Evolutionary conservation across 2,888 invertebrate species (phyloP), one percentile per base, ranked within the genome.

Genomic region (Cheilosia soror): DNA sequence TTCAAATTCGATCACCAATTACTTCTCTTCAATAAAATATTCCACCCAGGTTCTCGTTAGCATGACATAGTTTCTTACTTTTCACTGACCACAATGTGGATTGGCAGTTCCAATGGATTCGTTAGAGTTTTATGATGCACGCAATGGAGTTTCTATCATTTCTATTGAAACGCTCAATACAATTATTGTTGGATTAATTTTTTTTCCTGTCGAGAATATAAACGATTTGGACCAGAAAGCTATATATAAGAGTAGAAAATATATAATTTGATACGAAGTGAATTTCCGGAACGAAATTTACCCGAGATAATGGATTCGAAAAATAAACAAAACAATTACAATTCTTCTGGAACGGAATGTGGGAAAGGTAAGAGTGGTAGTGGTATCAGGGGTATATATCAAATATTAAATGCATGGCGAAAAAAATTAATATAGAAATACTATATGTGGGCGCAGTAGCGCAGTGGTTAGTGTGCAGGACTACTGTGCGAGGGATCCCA

Each of bases 61-160:
- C 75, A 58, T 76, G 75, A 49, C 66, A 66, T 25, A 76, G 51
- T 76, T 76, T 51, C 75, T 76, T 13, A 40, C 37, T 47, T 47
- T n/a, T 25, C 33, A 27, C 33, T 65, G 40, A 68, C 63, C 44
- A 15, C 55, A 47, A 20, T 13, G 37, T 37, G n/a, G 63, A 42
- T 44, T 31, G n/a, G 53, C 53, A 42, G 42, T 40, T 40, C 13
- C 29, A 25, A 51, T 62, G 20, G 25, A 55, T 65, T 57, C 53
- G n/a, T 51, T 53, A 31, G 2, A 5, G 20, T 58, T 20, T 49
- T 29, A 15, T 63, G 44, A 63, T 55, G 55, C 63, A 73, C 62
- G 42, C 62, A 53, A 37, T 27, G 11, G 53, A 31, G 40, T 72
- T 73, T 66, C 66, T 66, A 31, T 42, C 31, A 31, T 40, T 76